Conservation (phyloP, 2,797 vertebrate genomes). For the Platalea minor region DNA sequence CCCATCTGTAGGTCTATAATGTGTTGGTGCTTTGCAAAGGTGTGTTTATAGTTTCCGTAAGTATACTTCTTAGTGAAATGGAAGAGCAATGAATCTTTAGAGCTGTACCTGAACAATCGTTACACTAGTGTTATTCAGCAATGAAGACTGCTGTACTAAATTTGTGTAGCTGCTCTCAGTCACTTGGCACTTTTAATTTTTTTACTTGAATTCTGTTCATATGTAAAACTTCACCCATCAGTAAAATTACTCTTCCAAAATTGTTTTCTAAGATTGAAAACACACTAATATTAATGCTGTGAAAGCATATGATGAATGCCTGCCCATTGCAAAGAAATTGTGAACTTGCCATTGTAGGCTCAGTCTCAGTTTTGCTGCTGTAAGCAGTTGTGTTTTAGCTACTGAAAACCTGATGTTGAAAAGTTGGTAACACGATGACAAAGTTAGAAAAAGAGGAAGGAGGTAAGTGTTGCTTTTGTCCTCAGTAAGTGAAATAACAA, state of each 20-base stretch:
- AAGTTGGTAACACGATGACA: not conserved
- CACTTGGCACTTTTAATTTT: not conserved
- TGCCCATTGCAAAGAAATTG: not conserved
- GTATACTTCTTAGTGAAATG: not conserved
- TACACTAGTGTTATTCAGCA: not conserved
- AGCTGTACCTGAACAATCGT: not conserved
- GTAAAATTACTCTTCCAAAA: not conserved
- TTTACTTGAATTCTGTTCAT: not conserved
- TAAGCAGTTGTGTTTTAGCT: not conserved
- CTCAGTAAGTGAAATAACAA: not conserved
- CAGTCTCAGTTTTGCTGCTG: not conserved
- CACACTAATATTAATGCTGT: not conserved
- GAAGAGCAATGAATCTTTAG: not conserved
- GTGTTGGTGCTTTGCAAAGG: not conserved
- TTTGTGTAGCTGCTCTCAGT: not conserved
- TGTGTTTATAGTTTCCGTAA: not conserved
- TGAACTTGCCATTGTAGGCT: not conserved
- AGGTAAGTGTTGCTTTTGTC: not conserved
- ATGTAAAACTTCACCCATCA: not conserved
- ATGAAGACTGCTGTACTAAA: not conserved
- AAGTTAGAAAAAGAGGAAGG: not conserved
- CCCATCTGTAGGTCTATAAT: not conserved
- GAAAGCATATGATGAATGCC: not conserved
- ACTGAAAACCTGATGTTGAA: not conserved
- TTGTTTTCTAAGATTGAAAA: not conserved